These are phyloP conservation scores for Wasmannia auropunctata DNA, from an alignment of 1,140 invertebrate genomes.

Conservation along the genomic window DNA sequence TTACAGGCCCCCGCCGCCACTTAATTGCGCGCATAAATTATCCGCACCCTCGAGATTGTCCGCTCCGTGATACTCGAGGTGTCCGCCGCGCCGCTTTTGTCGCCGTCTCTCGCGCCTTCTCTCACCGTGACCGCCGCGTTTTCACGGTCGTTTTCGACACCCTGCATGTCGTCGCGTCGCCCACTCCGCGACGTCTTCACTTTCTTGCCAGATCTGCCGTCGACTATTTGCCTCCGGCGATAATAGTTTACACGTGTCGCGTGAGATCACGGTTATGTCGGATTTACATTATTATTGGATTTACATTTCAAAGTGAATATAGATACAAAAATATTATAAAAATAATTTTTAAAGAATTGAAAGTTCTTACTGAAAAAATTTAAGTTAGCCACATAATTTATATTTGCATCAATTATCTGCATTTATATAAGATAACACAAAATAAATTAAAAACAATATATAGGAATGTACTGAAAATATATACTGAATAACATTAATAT, in stretches of 20 bases:
- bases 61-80: slow-evolving; percentile 57
- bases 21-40: slow-evolving; percentile 84
- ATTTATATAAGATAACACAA: neutral
- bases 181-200: slow-evolving; percentile 46
- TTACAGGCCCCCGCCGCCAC: slow-evolving; percentile 77
- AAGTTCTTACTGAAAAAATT: neutral
- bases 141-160: slow-evolving; percentile 53
- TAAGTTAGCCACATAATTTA: neutral
- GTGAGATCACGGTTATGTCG: neutral
- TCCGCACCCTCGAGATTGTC: slow-evolving; percentile 73
- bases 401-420: neutral
- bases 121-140: neutral
- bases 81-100: slow-evolving; percentile 56
- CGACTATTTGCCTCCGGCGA: neutral
- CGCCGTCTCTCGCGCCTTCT: neutral
- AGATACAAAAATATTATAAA: neutral
- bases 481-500: neutral
- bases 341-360: neutral
- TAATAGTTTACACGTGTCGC: neutral
- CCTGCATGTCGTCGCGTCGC: neutral
- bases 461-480: no score
- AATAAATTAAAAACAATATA: neutral
- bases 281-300: slow-evolving; percentile 1
- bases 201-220: slow-evolving; percentile 39
- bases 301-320: neutral